Percentiles rank a stretch among this genome's conserved stretches.
Conservation (phyloP, 2,888 invertebrate species). For the Metellina segmentata region DNA sequence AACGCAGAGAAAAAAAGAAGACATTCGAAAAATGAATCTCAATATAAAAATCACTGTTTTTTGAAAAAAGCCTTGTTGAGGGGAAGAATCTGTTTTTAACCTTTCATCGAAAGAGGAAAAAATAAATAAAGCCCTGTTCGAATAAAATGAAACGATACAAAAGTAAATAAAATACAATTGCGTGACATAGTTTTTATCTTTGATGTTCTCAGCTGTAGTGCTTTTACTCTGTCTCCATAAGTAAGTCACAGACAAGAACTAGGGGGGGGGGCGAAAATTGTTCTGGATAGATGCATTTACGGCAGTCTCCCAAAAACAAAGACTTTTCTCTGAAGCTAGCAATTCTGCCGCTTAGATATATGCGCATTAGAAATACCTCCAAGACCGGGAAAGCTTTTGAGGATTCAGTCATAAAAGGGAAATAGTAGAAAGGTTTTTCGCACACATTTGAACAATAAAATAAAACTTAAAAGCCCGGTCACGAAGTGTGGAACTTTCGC, state of each 20-base stretch:
- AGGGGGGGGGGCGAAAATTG: not conserved
- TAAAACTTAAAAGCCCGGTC: too few relatives aligned
- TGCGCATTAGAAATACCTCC: constrained; percentile 16
- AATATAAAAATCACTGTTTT: constrained; percentile 63
- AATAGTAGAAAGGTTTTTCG: not conserved
- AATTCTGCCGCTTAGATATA: constrained; percentile 6
- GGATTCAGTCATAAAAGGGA: not conserved
- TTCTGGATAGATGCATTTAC: constrained; percentile 54
- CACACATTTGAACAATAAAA: not conserved
- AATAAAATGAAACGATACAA: constrained; percentile 60
- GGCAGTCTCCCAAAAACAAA: constrained; percentile 19
- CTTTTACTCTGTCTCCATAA: constrained; percentile 37
- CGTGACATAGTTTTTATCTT: constrained; percentile 60
- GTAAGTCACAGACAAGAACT: constrained; percentile 29
- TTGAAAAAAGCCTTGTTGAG: constrained; percentile 40
- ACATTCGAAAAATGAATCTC: constrained; percentile 44
- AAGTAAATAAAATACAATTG: constrained; percentile 49
- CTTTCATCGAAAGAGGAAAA: constrained; percentile 53
- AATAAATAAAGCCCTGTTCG: constrained; percentile 51
- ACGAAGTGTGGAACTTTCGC: too few relatives aligned
- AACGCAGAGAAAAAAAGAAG: constrained; percentile 8
- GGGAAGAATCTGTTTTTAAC: constrained; percentile 42
- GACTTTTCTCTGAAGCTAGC: not conserved
- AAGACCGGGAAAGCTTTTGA: not conserved
- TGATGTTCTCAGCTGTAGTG: constrained; percentile 44